Conservation (phyloP, 1,140 invertebrate genomes). For the Ceratina japonica region DNA sequence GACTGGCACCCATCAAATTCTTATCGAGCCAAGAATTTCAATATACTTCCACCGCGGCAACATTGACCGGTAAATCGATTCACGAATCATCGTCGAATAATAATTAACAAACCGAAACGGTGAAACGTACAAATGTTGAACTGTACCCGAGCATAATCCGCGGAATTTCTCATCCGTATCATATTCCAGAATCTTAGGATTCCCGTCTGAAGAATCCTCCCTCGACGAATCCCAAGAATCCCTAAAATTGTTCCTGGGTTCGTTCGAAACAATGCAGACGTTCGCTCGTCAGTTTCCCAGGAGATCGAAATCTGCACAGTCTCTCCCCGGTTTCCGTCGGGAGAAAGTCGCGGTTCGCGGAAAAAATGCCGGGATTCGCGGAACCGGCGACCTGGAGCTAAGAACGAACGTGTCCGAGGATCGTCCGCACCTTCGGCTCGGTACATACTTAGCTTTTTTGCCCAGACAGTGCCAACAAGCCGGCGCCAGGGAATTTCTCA, state of each 20-base stretch:
- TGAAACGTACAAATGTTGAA: neutral
- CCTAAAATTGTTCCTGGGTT: neutral
- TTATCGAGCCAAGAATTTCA: no score
- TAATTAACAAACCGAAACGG: no score
- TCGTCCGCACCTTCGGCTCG: constrained; percentile 11
- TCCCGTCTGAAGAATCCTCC: neutral
- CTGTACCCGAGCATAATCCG: neutral
- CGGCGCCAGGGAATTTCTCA: constrained; percentile 62
- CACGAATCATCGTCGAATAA: no score
- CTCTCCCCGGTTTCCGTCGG: neutral
- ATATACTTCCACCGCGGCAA: no score
- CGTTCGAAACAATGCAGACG: neutral
- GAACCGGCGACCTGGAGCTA: neutral
- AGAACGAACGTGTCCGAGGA: constrained; percentile 3
- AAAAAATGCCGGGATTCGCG: neutral
- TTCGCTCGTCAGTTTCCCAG: neutral
- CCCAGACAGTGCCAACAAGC: constrained; percentile 46
- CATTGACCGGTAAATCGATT: neutral
- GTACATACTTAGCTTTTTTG: constrained; percentile 41
- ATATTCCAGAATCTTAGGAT: neutral
- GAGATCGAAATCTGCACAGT: neutral
- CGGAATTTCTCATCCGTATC: neutral
- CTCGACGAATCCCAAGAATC: neutral
- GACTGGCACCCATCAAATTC: no score
- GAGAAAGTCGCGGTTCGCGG: neutral